A percentile compares a stretch with the other conserved stretches of the same genome.
phyloP scores from a whole-genome alignment of 2,888 invertebrate genomes.

The Ormyrus thymus region DNA sequence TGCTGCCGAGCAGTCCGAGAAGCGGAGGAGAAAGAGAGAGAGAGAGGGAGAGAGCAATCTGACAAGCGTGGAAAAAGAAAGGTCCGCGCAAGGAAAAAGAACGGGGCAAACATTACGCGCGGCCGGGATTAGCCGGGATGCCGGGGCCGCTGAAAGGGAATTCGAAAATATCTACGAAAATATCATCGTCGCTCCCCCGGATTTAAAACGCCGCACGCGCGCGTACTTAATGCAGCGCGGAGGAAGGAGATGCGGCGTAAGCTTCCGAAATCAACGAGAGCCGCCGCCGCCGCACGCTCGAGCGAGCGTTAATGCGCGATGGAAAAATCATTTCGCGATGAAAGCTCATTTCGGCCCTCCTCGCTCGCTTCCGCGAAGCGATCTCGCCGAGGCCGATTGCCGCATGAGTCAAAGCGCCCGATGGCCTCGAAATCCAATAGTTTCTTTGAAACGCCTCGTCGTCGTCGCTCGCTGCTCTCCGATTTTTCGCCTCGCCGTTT shows the following conservation, averaged over 20 bases:
- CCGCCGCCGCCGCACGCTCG: not conserved
- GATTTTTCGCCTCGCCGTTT: too few species aligned
- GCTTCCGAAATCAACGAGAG: too few species aligned
- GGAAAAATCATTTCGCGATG: slow-evolving; percentile 45
- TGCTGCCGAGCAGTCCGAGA: not conserved
- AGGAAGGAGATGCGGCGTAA: too few species aligned
- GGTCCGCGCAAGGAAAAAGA: not conserved
- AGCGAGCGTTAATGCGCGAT: slow-evolving; percentile 9
- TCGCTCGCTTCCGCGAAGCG: slow-evolving; percentile 12
- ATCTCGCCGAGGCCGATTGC: not conserved
- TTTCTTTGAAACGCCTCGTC: too few species aligned
- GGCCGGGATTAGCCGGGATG: slow-evolving; percentile 34
- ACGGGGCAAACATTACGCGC: slow-evolving; percentile 31
- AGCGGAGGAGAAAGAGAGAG: slow-evolving; percentile 37
- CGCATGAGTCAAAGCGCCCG: slow-evolving; percentile 3
- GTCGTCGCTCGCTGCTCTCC: too few species aligned
- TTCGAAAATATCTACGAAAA: slow-evolving; percentile 63
- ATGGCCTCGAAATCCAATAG: too few species aligned
- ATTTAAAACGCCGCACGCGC: not conserved
- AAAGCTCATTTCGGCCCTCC: not conserved
- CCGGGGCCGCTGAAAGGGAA: slow-evolving; percentile 58
- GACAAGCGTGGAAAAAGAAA: not conserved
- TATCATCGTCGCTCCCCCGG: slow-evolving; percentile 56
- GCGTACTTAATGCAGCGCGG: not conserved
- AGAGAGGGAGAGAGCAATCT: slow-evolving; percentile 22